These are phyloP conservation scores for Clamator glandarius DNA, from an alignment of 2,797 vertebrate species.

Conservation along the genomic window DNA sequence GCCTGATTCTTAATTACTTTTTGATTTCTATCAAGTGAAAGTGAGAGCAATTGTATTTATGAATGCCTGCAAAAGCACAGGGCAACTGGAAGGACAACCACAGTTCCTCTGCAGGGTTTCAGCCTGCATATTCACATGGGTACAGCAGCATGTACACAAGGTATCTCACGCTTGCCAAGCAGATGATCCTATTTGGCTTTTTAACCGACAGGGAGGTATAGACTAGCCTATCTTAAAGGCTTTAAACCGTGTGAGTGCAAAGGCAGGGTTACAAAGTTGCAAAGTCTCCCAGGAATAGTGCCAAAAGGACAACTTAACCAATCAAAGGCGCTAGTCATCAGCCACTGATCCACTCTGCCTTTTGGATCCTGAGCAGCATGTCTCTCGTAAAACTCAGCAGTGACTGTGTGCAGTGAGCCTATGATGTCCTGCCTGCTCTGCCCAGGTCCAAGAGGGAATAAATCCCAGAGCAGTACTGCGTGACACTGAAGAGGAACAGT, in stretches of 20 bases:
- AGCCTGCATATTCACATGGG: neutral
- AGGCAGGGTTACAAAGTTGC: neutral
- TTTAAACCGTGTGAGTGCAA: accelerated
- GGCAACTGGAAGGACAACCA: neutral
- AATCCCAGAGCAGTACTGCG: neutral
- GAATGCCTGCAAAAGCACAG: neutral
- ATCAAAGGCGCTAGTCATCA: neutral
- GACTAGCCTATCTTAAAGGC: neutral
- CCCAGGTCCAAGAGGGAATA: neutral
- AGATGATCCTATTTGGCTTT: constrained; percentile 6
- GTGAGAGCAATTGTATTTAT: constrained; percentile 11
- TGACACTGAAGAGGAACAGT: neutral
- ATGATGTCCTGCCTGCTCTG: neutral
- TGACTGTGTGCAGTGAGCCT: neutral
- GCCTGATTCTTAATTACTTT: constrained; percentile 56
- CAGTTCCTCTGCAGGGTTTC: constrained; percentile 7
- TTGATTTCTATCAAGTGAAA: constrained; percentile 51
- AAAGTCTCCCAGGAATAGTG: neutral
- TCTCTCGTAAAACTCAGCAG: neutral
- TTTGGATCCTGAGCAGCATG: neutral
- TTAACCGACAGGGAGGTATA: neutral
- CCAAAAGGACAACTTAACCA: neutral
- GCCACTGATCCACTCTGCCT: neutral
- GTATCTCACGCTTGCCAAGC: constrained; percentile 2
- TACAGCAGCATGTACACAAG: neutral